Evolutionary conservation across 2,113 vertebrate species (phyloP).

Genomic region (Barnardius zonarius): DNA sequence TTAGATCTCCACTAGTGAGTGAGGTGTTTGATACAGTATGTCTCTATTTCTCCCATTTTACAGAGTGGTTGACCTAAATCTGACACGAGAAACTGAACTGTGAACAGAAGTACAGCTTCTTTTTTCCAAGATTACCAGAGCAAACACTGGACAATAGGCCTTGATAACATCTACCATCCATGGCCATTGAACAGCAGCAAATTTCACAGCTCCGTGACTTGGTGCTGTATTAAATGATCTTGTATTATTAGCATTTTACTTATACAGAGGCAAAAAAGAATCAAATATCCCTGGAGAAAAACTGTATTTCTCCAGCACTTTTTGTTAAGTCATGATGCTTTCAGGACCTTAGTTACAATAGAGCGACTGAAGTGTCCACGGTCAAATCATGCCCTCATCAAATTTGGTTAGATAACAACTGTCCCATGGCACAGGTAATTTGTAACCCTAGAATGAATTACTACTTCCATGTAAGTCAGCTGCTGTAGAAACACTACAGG

Average conservation of each 20-base stretch:
- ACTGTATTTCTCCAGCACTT: neutral
- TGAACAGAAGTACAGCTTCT: neutral
- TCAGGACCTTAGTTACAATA: neutral
- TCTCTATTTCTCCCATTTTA: neutral
- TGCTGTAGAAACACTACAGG: neutral
- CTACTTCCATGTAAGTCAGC: neutral
- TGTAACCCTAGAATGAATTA: neutral
- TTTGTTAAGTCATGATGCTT: neutral
- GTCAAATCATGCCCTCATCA: neutral
- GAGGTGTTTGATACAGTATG: neutral
- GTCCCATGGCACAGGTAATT: neutral
- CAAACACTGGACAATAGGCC: neutral
- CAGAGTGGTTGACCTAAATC: neutral
- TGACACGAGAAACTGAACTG: neutral
- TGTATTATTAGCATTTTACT: neutral
- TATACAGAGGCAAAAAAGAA: neutral
- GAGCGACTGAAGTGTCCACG: neutral
- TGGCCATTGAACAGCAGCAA: neutral
- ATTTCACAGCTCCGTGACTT: neutral
- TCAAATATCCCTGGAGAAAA: neutral
- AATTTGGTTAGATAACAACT: neutral
- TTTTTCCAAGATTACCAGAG: neutral
- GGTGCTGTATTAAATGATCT: neutral
- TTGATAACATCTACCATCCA: neutral
- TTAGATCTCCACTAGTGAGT: neutral